Base-by-base conservation (phyloP, 2,797 vertebrate genomes). In the Enteromius radiatus region DNA sequence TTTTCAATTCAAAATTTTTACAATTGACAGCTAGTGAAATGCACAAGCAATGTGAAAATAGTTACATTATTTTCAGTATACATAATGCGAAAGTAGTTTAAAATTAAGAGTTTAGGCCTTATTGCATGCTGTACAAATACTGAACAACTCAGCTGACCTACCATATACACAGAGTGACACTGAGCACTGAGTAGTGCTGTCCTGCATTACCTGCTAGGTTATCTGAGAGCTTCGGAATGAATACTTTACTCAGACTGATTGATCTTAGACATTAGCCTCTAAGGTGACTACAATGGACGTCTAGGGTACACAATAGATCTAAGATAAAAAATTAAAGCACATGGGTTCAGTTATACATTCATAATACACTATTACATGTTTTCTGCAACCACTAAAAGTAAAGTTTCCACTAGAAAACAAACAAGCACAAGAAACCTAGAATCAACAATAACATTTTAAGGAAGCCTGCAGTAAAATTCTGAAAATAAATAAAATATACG, bases 141-240 rank as follows among this genome's bases (percentile, higher is more conserved):
- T 63, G 54, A 21, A 76, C 1, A 76, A 63, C 49, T 5, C 11
- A 1, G 65, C 49, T 69, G 65, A 43, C 7, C 52, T 80, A 38
- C 41, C 4, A 3, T 17, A 43, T 14, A 61, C 52, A 59, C 33
- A 43, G 9, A 73, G n/a, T 38, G 9, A 52, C 7, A 21, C 9
- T 69, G 3, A 49, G 5, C 23, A 80, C 3, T 61, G 26, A 23
- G 59, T 43, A 80, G 38, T 47, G 21, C 28, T 49, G 28, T 81
- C 38, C 54, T 59, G 26, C 41, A 49, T 63, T 73, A 81, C 41
- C 17, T 64, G 47, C n/a, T 31, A 76, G n/a, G 79, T 81, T 81
- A 81, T 65, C 33, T 52, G 59, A 81, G 43, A 81, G 80, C 59
- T 65, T 45, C 41, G 59, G 45, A 81, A 65, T 74, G 69, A 81